Percentiles rank a stretch among this genome's conserved stretches.
Evolutionary conservation across 2,797 vertebrate genomes (phyloP).

Genomic region (Sebastes diaconus): DNA sequence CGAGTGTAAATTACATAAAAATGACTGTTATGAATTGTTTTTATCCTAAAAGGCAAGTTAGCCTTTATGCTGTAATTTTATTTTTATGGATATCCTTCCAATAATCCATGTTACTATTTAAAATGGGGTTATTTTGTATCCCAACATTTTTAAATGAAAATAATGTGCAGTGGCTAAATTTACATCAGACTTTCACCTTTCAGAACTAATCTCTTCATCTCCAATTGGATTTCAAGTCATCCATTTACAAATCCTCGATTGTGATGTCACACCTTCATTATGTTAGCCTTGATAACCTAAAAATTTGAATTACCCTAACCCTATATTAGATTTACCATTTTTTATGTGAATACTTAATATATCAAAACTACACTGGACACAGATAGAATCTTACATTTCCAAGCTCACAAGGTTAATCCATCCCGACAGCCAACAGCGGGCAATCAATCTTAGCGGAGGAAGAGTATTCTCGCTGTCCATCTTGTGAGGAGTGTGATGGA

Average conservation of each 20-base stretch:
- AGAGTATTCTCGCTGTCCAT: slow-evolving; percentile 71
- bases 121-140: neutral
- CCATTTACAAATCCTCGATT: neutral
- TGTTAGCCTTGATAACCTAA: neutral
- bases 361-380: slow-evolving; percentile 8
- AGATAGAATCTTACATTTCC: slow-evolving; percentile 37
- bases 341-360: neutral
- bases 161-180: neutral
- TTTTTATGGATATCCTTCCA: neutral
- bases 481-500: slow-evolving; percentile 72
- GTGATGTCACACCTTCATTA: neutral
- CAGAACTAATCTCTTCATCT: neutral
- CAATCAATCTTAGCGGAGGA: slow-evolving; percentile 70
- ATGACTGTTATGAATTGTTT: neutral
- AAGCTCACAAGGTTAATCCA: slow-evolving; percentile 72
- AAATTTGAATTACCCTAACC: neutral
- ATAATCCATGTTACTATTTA: neutral
- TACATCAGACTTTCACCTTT: neutral
- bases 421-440: slow-evolving; percentile 55
- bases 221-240: neutral
- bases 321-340: neutral
- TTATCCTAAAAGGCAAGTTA: neutral
- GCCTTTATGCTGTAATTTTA: neutral
- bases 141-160: neutral
- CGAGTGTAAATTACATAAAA: neutral